Conservation (phyloP, 2,113 vertebrate genomes). For the Panthera leo region DNA sequence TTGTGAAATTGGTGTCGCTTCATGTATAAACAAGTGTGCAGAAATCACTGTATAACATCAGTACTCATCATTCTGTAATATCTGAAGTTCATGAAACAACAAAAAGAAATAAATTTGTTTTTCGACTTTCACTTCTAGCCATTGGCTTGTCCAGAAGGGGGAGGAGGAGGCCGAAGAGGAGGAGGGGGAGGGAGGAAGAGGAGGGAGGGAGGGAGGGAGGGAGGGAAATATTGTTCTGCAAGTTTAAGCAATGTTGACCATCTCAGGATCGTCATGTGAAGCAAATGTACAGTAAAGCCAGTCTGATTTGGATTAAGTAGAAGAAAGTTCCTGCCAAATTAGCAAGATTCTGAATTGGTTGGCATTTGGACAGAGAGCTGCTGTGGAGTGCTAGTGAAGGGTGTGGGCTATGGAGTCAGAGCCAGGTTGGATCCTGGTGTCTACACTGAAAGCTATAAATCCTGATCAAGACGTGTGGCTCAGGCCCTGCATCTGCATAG, state of each 20-base stretch:
- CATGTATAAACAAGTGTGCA: not conserved
- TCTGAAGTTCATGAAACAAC: not conserved
- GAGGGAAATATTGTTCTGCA: too few species aligned
- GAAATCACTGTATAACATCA: not conserved
- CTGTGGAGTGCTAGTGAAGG: rapidly evolving
- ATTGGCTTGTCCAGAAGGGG: not conserved
- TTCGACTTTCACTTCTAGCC: constrained; percentile 36
- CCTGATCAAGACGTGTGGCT: not conserved
- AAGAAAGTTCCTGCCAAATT: not conserved
- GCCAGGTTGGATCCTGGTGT: not conserved
- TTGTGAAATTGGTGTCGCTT: not conserved
- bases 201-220: not conserved
- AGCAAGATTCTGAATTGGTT: not conserved
- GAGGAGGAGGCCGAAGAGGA: not conserved
- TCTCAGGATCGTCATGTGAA: rapidly evolving
- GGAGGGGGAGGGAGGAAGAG: too few species aligned
- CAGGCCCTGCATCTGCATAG: not conserved
- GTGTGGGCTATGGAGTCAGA: not conserved
- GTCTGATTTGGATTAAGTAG: not conserved
- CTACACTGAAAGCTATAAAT: not conserved
- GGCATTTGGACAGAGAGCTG: not conserved
- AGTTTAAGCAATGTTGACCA: rapidly evolving
- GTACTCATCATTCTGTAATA: not conserved
- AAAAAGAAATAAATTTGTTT: constrained; percentile 16
- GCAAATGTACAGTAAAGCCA: not conserved